Percentiles rank a stretch among this genome's conserved stretches.
phyloP scores from a whole-genome alignment of 1,140 invertebrate genomes.

The Gryon sp. region DNA sequence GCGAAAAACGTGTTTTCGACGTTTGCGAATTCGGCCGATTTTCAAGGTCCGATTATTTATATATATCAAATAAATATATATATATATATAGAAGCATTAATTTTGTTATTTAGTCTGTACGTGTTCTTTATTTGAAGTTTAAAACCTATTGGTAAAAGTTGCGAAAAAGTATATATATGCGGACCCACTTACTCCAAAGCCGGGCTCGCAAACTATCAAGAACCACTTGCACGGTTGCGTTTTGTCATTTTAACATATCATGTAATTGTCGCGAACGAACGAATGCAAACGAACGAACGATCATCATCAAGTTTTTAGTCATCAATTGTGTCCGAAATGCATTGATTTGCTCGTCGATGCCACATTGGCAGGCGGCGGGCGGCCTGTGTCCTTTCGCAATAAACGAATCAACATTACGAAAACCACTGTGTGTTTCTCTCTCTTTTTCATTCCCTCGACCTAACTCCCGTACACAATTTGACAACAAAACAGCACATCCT shows the following conservation, averaged over 20 bases:
- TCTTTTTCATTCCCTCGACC: constrained; percentile 26
- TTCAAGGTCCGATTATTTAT: constrained; percentile 66
- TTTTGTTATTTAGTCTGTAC: constrained; percentile 63
- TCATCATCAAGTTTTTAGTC: constrained; percentile 78
- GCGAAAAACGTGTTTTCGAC: constrained; percentile 43
- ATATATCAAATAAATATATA: no score
- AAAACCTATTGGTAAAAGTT: background rate
- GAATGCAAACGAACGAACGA: constrained; percentile 71
- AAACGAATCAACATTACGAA: constrained; percentile 78
- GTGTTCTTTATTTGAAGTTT: constrained; percentile 54
- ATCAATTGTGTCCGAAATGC: constrained; percentile 78
- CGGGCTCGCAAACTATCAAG: constrained; percentile 64
- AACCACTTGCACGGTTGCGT: constrained; percentile 65
- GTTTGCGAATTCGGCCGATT: constrained; percentile 62
- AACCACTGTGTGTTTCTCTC: constrained; percentile 63
- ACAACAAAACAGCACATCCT: constrained; percentile 11
- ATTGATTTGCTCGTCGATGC: constrained; percentile 69
- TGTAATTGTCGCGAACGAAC: constrained; percentile 77
- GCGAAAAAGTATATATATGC: constrained; percentile 10
- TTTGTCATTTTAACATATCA: constrained; percentile 72
- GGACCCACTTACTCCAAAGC: constrained; percentile 16
- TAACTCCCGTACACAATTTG: constrained; percentile 3
- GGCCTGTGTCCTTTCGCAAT: constrained; percentile 79
- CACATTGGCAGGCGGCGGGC: constrained; percentile 75
- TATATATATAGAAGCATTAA: constrained; percentile 52